Evolutionary conservation across 2,888 invertebrate genomes (phyloP), one percentile per base, ranked within the genome.

Genomic region (Apomyelois bistriatella): DNA sequence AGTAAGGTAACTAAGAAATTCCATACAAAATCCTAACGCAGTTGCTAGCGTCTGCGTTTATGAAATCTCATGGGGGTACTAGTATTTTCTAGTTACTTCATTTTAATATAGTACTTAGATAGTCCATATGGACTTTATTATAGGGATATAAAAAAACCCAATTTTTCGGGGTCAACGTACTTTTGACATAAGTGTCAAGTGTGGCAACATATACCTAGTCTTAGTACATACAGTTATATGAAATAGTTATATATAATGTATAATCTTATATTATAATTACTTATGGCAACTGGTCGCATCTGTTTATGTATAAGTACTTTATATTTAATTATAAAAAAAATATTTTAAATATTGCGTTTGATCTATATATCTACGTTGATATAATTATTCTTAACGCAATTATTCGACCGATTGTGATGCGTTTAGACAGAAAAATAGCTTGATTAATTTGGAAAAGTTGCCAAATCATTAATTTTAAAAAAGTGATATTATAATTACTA

Each of bases 331-430:
- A 36, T 15, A 38, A 37, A 48, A 41, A 35, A 16, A 38, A 35
- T 35, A 12, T 12, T 8, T 22, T 22, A 22, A 22, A 58, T n/a
- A n/a, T n/a, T 59, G 85, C 82, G 85, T 87, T 87, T 81, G 76
- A 76, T 79, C 70, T 85, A 84, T 87, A 79, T 86, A 86, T 88
- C 82, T 52, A 32, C 16, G 16, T 66, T 58, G 85, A 87, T 86
- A 87, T 87, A 85, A 74, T 58, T 73, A 58, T 65, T 80, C 72
- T 67, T 73, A 84, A 82, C 80, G 85, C 82, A 68, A 58, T 55
- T 54, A 52, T 53, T 59, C 58, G 49, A n/a, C 54, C 55, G 41
- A 50, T 55, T 58, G 59, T 55, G 58, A 55, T 58, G 55, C 54
- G 43, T 46, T 53, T 41, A 46, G 40, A 41, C 10, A 0, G 17